Conservation (phyloP, 2,113 vertebrate species). For the Ameiurus melas region DNA sequence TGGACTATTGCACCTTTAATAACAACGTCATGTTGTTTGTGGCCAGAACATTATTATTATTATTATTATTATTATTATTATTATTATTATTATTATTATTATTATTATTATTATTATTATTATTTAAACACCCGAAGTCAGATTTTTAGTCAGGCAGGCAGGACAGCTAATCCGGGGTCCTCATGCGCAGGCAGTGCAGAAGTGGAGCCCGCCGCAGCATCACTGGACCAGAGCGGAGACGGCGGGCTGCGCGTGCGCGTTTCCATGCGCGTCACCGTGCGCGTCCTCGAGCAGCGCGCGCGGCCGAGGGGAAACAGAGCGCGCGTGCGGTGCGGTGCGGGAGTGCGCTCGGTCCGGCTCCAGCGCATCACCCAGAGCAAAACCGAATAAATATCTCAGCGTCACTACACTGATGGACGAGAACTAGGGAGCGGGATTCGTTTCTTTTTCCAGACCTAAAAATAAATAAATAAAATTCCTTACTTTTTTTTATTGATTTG, state of each 20-base stretch:
- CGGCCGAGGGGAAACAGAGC: slow-evolving; percentile 32
- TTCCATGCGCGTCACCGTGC: slow-evolving; percentile 30
- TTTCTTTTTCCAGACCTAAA: not conserved
- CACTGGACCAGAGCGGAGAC: slow-evolving; percentile 20
- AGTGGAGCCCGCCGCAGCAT: slow-evolving; percentile 30
- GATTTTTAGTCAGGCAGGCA: not conserved
- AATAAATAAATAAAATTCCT: too few species aligned
- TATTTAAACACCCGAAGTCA: not conserved
- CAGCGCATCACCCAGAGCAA: not conserved
- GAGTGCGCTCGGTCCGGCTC: slow-evolving; percentile 33
- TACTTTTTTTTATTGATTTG: slow-evolving; percentile 1
- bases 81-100: too few species aligned
- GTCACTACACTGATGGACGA: slow-evolving; percentile 50
- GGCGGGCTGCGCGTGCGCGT: slow-evolving; percentile 28
- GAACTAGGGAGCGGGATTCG: slow-evolving; percentile 33
- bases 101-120: too few species aligned
- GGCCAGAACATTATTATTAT: too few species aligned
- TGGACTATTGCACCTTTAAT: not conserved
- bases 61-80: too few species aligned
- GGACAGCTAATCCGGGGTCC: not conserved
- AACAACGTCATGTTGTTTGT: not conserved
- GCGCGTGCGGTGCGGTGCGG: slow-evolving; percentile 6
- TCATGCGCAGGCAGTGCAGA: not conserved
- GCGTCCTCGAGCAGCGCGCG: slow-evolving; percentile 43
- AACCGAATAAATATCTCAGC: too few species aligned